These are phyloP conservation scores for Petrolisthes cinctipes DNA, from an alignment of 2,888 invertebrate genomes.

Conservation along the genomic window DNA sequence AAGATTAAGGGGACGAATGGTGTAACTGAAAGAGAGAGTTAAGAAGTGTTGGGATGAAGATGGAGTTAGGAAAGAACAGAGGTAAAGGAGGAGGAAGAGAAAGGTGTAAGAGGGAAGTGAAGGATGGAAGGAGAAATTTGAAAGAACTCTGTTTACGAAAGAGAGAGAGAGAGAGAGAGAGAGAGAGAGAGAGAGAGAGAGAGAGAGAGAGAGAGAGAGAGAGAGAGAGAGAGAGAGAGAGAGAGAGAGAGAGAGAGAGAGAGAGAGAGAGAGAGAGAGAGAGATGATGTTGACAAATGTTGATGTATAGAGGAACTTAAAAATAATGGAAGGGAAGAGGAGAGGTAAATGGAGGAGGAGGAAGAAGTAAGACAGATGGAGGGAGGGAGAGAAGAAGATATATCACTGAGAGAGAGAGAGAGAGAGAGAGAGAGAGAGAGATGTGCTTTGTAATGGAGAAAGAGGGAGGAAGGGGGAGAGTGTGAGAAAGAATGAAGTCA, in stretches of 20 bases:
- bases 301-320: no score
- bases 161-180: conserved; percentile 13
- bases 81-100: neutral
- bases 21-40: neutral
- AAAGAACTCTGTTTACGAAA: neutral
- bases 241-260: neutral
- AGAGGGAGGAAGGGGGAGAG: neutral
- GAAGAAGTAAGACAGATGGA: no score
- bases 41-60: neutral
- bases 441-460: neutral
- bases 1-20: neutral
- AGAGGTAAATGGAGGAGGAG: no score
- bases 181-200: conserved; percentile 12
- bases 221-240: neutral
- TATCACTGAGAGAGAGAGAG: neutral
- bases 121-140: neutral
- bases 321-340: no score
- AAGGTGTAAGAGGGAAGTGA: neutral
- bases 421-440: neutral
- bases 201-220: neutral
- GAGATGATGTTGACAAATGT: neutral
- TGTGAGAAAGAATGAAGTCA: neutral
- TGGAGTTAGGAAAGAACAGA: neutral
- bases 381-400: no score
- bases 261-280: neutral